phyloP scores from a whole-genome alignment of 2,113 vertebrate genomes.

The Nanorana parkeri region DNA sequence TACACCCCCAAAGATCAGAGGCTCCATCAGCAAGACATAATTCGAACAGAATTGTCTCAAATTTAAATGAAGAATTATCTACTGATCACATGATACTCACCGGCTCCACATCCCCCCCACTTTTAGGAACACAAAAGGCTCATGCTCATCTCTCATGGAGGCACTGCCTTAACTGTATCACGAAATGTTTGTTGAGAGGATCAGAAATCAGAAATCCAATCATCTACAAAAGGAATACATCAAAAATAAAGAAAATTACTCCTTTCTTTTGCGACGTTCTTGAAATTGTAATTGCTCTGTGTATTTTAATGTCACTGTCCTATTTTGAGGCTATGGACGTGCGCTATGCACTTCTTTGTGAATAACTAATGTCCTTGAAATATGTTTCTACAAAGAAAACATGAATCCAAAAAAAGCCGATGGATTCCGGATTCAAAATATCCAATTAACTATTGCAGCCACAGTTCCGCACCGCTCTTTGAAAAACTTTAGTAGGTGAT shows the following conservation, averaged over 20 bases:
- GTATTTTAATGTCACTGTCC: constrained; percentile 57
- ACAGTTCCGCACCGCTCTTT: constrained; percentile 22
- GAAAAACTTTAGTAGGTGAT: constrained; percentile 53
- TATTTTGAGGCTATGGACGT: constrained; percentile 45
- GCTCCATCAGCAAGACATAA: neutral
- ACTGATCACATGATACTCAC: neutral
- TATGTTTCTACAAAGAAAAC: constrained; percentile 39
- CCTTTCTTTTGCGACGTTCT: constrained; percentile 49
- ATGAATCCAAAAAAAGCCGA: constrained; percentile 28
- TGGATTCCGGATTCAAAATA: constrained; percentile 51
- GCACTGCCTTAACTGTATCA: constrained; percentile 15
- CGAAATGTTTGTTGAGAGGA: constrained; percentile 51
- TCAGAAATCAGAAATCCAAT: constrained; percentile 53
- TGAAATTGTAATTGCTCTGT: constrained; percentile 55
- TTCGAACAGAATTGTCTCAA: neutral
- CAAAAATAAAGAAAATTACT: constrained; percentile 56
- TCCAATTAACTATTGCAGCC: constrained; percentile 56
- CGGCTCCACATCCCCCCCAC: neutral
- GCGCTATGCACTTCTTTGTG: constrained; percentile 45
- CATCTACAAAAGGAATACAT: constrained; percentile 57
- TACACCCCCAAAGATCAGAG: neutral
- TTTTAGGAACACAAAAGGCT: constrained; percentile 38
- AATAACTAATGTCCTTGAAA: constrained; percentile 55
- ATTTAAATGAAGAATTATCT: neutral
- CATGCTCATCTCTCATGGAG: neutral